phyloP scores from a whole-genome alignment of 2,888 invertebrate species.

The Macrosoma leucophasiata region DNA sequence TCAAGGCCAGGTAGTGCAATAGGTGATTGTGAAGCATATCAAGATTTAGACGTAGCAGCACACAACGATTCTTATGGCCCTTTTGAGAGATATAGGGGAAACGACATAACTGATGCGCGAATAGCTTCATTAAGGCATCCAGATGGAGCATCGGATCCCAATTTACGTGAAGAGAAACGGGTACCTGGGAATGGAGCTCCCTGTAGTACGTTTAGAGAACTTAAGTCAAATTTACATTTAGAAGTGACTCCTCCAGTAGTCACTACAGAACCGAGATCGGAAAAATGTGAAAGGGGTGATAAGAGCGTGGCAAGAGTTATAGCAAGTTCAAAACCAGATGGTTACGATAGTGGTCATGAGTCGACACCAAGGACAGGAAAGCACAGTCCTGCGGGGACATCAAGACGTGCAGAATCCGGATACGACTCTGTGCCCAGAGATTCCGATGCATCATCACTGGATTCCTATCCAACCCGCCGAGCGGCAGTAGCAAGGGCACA shows the following conservation, averaged over 20 bases:
- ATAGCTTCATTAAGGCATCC: slow-evolving; percentile 88
- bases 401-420: slow-evolving; percentile 89
- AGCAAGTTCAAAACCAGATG: slow-evolving; percentile 81
- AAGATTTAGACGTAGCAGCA: slow-evolving; percentile 69
- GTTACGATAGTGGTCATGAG: slow-evolving; percentile 90
- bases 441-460: slow-evolving; percentile 90
- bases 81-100: slow-evolving; percentile 78
- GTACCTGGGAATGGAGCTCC: slow-evolving; percentile 79
- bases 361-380: slow-evolving; percentile 89
- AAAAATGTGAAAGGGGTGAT: slow-evolving; percentile 78
- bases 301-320: slow-evolving; percentile 79
- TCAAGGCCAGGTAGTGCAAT: slow-evolving; percentile 80
- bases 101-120: slow-evolving; percentile 71
- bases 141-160: slow-evolving; percentile 95
- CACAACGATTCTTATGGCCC: slow-evolving; percentile 74
- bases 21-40: slow-evolving; percentile 78
- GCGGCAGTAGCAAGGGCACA: slow-evolving; percentile 69
- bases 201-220: slow-evolving; percentile 76
- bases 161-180: slow-evolving; percentile 82
- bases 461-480: slow-evolving; percentile 77
- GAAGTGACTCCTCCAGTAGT: slow-evolving; percentile 74
- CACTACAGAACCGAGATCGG: slow-evolving; percentile 75
- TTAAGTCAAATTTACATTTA: slow-evolving; percentile 65
- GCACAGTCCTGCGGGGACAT: slow-evolving; percentile 85
- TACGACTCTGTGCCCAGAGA: slow-evolving; percentile 94